Evolutionary conservation across 2,888 invertebrate species (phyloP), one percentile per base, ranked within the genome.

Genomic region (Drosophila merina): DNA sequence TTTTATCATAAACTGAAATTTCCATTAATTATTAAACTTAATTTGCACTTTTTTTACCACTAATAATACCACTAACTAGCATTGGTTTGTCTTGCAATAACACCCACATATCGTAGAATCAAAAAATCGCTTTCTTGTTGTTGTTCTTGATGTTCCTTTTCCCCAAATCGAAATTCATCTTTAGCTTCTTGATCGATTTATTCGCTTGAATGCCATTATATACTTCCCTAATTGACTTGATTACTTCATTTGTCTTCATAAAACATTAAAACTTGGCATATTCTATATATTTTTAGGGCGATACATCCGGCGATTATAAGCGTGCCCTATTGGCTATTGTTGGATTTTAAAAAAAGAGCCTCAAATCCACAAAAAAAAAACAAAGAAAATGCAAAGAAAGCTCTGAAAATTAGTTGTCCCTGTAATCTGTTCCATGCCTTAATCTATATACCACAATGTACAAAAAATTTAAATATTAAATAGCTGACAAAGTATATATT

Each of bases 271-370:
- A 72, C 63, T 63, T 86, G 88, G 72, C 77, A 77, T 77, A 83
- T 83, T 79, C 76, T 79, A 79, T 87, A 86, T 88, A 86, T 84
- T 91, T 96, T 90, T 95, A 97, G 96, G 96, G 95, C 90, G 97
- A 97, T 93, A 97, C 97, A 79, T 96, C 97, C 90, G 97, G 97
- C 89, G 97, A 97, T 94, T 98, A 97, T 95, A 97, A 95, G 94
- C 96, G 95, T 93, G 95, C 96, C 90, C 94, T 98, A 91, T 94
- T 97, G 92, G 95, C 97, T 89, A 93, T 97, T 92, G 94, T 96
- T 92, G 95, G 91, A 91, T 89, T 79, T 89, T 91, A 91, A 88
- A 60, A 60, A 56, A 72, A 69, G 51, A 75, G 62, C 71, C 54
- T 58, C 31, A 42, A 47, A 57, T 59, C 49, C 57, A 40, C 57